Percentiles rank a stretch among this genome's conserved stretches.
These are phyloP conservation scores for Leptocoma aspasia DNA, from an alignment of 2,113 vertebrate species.

Conservation along the genomic window DNA sequence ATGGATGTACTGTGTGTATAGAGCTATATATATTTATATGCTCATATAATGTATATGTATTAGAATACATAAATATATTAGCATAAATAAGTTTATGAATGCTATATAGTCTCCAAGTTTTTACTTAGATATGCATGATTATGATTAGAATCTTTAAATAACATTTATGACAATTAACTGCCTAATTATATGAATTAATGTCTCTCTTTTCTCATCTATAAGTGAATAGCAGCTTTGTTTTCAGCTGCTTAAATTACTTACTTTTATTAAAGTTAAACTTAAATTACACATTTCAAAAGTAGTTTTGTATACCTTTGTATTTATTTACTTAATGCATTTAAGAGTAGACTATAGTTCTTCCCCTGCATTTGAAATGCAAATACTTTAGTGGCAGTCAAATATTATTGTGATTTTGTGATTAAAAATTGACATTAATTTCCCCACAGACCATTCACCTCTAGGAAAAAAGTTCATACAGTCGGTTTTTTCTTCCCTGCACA, in stretches of 20 bases:
- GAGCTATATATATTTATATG: not conserved
- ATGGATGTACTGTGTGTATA: not conserved
- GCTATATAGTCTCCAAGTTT: not conserved
- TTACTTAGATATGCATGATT: not conserved
- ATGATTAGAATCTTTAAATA: constrained; percentile 20
- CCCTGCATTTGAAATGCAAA: constrained; percentile 31
- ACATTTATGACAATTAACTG: constrained; percentile 3
- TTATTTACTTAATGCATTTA: constrained; percentile 45
- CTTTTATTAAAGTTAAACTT: too few species aligned
- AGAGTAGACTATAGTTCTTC: not conserved
- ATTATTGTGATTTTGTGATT: constrained; percentile 25
- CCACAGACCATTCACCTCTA: constrained; percentile 16
- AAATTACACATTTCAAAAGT: constrained; percentile 45
- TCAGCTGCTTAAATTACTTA: too few species aligned
- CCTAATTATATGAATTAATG: constrained; percentile 57
- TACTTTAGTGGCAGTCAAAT: constrained; percentile 12
- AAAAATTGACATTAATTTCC: constrained; percentile 42
- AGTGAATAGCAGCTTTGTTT: constrained; percentile 26
- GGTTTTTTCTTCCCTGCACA: constrained; percentile 47
- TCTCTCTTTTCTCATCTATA: constrained; percentile 42
- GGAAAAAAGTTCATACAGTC: constrained; percentile 24
- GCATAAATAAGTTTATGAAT: not conserved
- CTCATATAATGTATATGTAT: not conserved
- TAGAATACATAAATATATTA: constrained; percentile 13
- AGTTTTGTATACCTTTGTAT: constrained; percentile 33